These are phyloP conservation scores for Encarsia formosa DNA, from an alignment of 2,888 invertebrate species.

Conservation along the genomic window DNA sequence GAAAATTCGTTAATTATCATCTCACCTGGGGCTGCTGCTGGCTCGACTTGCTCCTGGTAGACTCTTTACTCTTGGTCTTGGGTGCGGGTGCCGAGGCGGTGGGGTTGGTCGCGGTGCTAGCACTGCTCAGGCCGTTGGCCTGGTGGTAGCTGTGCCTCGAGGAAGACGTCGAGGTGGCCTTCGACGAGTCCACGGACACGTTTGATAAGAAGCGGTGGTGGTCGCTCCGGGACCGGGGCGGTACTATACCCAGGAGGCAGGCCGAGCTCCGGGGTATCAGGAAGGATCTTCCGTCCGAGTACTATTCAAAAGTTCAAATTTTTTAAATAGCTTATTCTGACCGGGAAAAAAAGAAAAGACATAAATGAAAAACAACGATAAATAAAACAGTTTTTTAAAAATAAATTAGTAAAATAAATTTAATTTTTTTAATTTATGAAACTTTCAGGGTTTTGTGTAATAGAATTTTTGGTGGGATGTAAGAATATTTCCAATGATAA, in stretches of 20 bases:
- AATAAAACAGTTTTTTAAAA: too few species aligned
- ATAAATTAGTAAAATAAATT: too few species aligned
- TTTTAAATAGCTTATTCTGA: too few species aligned
- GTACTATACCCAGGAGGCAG: constrained; percentile 69
- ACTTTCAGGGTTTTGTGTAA: too few species aligned
- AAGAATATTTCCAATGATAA: too few species aligned
- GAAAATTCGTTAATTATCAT: neutral
- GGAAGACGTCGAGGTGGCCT: constrained; percentile 39
- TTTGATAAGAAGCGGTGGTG: constrained; percentile 66
- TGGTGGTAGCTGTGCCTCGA: constrained; percentile 50
- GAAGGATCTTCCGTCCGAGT: constrained; percentile 47
- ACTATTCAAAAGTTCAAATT: constrained; percentile 31
- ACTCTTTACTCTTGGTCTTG: neutral
- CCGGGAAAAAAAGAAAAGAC: too few species aligned
- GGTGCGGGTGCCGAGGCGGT: neutral
- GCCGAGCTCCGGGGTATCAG: constrained; percentile 60
- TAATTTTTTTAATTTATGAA: too few species aligned
- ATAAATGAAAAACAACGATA: too few species aligned
- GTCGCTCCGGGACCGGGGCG: constrained; percentile 53
- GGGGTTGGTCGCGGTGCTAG: constrained; percentile 26
- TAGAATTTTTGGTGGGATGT: too few species aligned
- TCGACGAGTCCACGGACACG: constrained; percentile 53
- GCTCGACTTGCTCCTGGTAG: constrained; percentile 31
- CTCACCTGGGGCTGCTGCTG: constrained; percentile 29
- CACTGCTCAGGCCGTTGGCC: constrained; percentile 43